A percentile compares a stretch with the other conserved stretches of the same genome.
phyloP scores from a whole-genome alignment of 2,113 vertebrate genomes.

The Psittacara wagleri region DNA sequence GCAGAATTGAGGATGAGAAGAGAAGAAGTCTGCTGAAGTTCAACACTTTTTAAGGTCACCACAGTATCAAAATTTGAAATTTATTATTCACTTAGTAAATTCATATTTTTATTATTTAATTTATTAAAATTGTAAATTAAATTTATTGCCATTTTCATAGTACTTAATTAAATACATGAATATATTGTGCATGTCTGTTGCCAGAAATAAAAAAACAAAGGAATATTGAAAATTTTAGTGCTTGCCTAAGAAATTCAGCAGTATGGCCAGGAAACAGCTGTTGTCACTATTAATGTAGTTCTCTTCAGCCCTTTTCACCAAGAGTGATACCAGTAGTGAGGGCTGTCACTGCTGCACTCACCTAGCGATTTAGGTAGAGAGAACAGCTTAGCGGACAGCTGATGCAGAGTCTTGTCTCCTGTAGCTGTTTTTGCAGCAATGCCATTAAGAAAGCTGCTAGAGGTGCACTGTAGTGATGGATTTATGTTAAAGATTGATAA shows the following conservation, averaged over 20 bases:
- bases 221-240: background rate
- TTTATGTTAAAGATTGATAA: background rate
- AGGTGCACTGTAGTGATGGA: background rate
- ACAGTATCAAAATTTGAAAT: background rate
- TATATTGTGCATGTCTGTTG: fast-evolving
- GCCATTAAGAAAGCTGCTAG: background rate
- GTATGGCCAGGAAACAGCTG: background rate
- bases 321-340: background rate
- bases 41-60: background rate
- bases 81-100: background rate
- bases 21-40: background rate
- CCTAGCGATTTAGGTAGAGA: background rate
- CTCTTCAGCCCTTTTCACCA: background rate
- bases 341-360: background rate
- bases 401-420: background rate
- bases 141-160: background rate
- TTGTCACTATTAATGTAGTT: background rate
- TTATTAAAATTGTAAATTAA: background rate
- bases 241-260: background rate
- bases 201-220: background rate
- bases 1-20: background rate
- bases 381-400: background rate
- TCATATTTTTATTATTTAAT: background rate
- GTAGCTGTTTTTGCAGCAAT: background rate
- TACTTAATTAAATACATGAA: background rate